A percentile compares a stretch with the other conserved stretches of the same genome.
Conservation (phyloP, 2,888 invertebrate species). For the Bibio marci region DNA sequence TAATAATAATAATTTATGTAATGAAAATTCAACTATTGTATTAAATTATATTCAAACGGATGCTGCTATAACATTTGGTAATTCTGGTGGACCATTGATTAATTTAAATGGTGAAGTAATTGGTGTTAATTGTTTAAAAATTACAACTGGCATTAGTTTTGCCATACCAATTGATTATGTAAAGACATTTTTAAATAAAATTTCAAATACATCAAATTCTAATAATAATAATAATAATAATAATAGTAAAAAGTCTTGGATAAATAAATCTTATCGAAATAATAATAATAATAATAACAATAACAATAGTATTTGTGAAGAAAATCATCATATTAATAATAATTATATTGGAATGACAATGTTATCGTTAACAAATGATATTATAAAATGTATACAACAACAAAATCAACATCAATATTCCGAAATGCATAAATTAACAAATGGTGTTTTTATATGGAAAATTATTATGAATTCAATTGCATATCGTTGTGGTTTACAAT, state of each 20-base stretch:
- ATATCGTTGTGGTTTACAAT: constrained; percentile 61
- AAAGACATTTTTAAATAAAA: constrained; percentile 48
- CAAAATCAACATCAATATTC: constrained; percentile 44
- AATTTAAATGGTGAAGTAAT: constrained; percentile 89
- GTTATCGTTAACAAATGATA: constrained; percentile 64
- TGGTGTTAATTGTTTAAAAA: constrained; percentile 85
- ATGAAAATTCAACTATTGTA: neutral
- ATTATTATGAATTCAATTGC: constrained; percentile 80
- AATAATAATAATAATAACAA: no score
- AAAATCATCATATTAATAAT: no score
- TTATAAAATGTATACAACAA: constrained; percentile 54
- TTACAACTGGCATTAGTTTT: constrained; percentile 86
- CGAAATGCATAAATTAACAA: constrained; percentile 46
- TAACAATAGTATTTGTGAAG: no score
- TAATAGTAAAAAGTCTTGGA: no score
- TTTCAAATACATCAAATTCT: constrained; percentile 28
- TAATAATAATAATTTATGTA: constrained; percentile 26
- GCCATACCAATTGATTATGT: constrained; percentile 86
- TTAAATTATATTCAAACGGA: constrained; percentile 88
- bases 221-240: no score
- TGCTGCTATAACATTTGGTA: constrained; percentile 91
- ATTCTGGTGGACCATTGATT: constrained; percentile 87
- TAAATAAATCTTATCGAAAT: no score
- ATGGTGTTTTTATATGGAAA: constrained; percentile 78
- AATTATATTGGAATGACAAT: constrained; percentile 87